phyloP scores from a whole-genome alignment of 2,797 vertebrate species.

The Ciconia nigra region DNA sequence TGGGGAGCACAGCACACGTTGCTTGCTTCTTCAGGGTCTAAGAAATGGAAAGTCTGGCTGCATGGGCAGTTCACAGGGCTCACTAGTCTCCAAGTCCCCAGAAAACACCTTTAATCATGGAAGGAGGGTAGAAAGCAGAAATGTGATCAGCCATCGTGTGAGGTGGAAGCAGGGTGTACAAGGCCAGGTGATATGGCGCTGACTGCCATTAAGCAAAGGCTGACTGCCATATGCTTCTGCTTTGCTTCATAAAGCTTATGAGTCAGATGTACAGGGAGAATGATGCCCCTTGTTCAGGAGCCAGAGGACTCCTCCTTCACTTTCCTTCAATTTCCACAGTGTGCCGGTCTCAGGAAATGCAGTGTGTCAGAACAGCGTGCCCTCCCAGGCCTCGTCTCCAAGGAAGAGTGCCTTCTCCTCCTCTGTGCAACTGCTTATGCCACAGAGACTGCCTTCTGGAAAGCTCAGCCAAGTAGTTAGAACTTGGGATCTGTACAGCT shows the following conservation, averaged over 20 bases:
- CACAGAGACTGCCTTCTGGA: background rate
- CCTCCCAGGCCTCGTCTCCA: background rate
- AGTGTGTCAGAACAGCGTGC: background rate
- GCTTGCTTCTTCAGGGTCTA: background rate
- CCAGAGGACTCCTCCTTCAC: background rate
- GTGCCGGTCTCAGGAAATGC: background rate
- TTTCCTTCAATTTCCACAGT: background rate
- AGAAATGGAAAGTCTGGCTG: background rate
- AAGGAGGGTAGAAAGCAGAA: background rate
- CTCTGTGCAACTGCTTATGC: background rate
- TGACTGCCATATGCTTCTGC: background rate
- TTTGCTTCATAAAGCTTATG: background rate
- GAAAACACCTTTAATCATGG: background rate
- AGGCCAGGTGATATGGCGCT: background rate
- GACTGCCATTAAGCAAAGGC: background rate
- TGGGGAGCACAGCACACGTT: background rate
- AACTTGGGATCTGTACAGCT: background rate
- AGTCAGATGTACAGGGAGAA: background rate
- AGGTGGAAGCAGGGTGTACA: background rate
- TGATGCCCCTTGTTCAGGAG: background rate
- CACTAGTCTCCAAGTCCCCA: background rate
- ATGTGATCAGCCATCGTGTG: background rate
- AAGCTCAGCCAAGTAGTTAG: background rate
- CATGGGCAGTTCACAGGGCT: background rate
- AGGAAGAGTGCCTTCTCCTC: background rate